These are phyloP conservation scores for Drosophila pseudoananassae DNA, from an alignment of 1,140 invertebrate genomes.

Conservation along the genomic window DNA sequence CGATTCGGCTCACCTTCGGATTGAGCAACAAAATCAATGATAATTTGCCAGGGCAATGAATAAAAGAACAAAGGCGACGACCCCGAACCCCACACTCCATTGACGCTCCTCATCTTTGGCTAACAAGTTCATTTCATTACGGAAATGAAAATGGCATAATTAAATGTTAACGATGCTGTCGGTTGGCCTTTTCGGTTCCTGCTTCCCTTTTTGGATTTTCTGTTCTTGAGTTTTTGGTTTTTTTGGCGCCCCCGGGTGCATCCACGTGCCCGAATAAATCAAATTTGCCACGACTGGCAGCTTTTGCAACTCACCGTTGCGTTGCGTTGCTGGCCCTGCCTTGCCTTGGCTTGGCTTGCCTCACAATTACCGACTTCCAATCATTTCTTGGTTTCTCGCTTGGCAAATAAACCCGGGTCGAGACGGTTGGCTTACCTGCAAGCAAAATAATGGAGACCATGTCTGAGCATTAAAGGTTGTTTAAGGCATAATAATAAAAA, in stretches of 20 bases:
- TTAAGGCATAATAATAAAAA: constrained; percentile 61
- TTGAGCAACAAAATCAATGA: constrained; percentile 77
- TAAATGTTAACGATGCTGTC: constrained; percentile 73
- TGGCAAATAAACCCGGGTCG: constrained; percentile 7
- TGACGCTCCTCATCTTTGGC: constrained; percentile 24
- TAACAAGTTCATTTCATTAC: constrained; percentile 73
- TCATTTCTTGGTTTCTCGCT: not conserved
- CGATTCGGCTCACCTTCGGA: constrained; percentile 46
- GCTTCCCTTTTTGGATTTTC: constrained; percentile 1
- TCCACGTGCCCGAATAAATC: constrained; percentile 56
- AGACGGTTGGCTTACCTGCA: constrained; percentile 52
- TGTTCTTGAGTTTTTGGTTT: not conserved
- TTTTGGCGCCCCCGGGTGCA: constrained; percentile 42
- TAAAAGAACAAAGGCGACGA: constrained; percentile 45
- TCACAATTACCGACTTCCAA: constrained; percentile 23
- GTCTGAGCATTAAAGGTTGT: constrained; percentile 65
- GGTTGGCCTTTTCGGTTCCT: constrained; percentile 5
- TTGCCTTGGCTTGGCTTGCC: not conserved
- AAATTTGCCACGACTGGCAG: constrained; percentile 37
- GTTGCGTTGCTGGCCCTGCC: not conserved
- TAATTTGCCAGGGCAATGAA: constrained; percentile 58
- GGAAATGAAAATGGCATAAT: constrained; percentile 69
- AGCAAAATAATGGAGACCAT: constrained; percentile 29
- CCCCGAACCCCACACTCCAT: not conserved
- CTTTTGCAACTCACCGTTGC: constrained; percentile 42